Evolutionary conservation across 2,888 invertebrate species (phyloP).

Genomic region (Lepidonotus clava): DNA sequence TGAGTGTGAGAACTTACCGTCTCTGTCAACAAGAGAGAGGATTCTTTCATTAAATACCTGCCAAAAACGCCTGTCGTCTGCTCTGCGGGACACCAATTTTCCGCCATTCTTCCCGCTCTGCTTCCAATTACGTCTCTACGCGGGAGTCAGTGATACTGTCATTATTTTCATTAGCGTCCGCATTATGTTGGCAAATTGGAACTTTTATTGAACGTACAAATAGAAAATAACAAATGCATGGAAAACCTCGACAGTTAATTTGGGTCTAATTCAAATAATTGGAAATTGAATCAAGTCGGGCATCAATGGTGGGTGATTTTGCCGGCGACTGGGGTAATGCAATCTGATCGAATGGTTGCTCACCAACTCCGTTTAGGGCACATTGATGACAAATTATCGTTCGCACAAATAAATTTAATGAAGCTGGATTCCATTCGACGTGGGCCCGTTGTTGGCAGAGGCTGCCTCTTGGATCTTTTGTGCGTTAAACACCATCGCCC

Average conservation of each 20-base stretch:
- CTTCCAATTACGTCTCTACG: constrained; percentile 23
- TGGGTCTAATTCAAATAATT: constrained; percentile 54
- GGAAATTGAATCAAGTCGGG: constrained; percentile 53
- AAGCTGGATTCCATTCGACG: constrained; percentile 33
- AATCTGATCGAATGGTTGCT: constrained; percentile 44
- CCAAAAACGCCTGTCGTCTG: constrained; percentile 35
- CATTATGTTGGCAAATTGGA: constrained; percentile 44
- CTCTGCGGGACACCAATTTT: constrained; percentile 15
- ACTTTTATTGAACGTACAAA: constrained; percentile 49
- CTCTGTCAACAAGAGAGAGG: too few species aligned
- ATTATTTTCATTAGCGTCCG: constrained; percentile 48
- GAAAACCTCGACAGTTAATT: constrained; percentile 49
- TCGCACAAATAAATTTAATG: constrained; percentile 51
- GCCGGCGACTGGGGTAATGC: constrained; percentile 33
- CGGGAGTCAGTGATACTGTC: constrained; percentile 47
- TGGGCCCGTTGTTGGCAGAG: neutral
- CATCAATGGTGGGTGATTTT: constrained; percentile 51
- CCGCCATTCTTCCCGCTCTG: constrained; percentile 13
- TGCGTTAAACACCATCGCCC: constrained; percentile 32
- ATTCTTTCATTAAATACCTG: constrained; percentile 48
- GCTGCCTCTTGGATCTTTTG: constrained; percentile 49
- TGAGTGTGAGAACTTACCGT: too few species aligned
- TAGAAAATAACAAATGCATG: constrained; percentile 52
- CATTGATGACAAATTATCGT: constrained; percentile 51
- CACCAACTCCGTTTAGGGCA: constrained; percentile 42